Conservation (phyloP, 2,888 invertebrate genomes). For the Plebejus anna region DNA sequence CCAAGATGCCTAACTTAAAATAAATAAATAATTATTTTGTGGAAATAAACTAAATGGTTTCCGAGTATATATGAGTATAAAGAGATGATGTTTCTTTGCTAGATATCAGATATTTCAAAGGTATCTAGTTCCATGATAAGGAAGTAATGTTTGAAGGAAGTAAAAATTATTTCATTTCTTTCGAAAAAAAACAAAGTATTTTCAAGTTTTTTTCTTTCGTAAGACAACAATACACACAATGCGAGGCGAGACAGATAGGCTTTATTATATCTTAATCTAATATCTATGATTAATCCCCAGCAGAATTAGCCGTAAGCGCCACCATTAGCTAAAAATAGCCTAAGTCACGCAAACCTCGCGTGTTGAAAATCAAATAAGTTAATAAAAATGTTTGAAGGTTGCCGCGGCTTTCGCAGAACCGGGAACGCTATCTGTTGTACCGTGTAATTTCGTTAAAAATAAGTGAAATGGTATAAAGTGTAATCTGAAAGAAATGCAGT, state of each 20-base stretch:
- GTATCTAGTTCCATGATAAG: too few relatives aligned
- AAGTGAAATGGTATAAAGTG: not conserved
- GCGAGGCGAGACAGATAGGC: not conserved
- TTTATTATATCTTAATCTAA: constrained; percentile 7
- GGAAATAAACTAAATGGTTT: too few relatives aligned
- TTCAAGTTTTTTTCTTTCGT: not conserved
- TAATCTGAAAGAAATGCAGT: too few relatives aligned
- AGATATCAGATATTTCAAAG: too few relatives aligned
- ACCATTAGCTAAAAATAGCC: constrained; percentile 14
- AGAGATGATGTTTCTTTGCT: too few relatives aligned
- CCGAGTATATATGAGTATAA: too few relatives aligned
- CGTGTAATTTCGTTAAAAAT: not conserved
- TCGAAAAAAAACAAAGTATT: not conserved
- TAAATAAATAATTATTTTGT: too few relatives aligned
- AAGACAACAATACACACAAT: not conserved
- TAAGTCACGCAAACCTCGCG: constrained; percentile 1
- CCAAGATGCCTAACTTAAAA: too few relatives aligned
- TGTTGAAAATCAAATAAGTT: constrained; percentile 21
- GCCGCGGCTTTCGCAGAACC: not conserved
- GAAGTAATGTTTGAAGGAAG: too few relatives aligned
- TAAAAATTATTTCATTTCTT: not conserved
- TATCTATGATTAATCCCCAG: constrained; percentile 30
- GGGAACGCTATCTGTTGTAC: not conserved
- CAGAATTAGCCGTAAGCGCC: constrained; percentile 18
- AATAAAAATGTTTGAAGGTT: constrained; percentile 23